These are phyloP conservation scores for Fragariocoptes setiger DNA, from an alignment of 1,140 invertebrate genomes.

Conservation along the genomic window DNA sequence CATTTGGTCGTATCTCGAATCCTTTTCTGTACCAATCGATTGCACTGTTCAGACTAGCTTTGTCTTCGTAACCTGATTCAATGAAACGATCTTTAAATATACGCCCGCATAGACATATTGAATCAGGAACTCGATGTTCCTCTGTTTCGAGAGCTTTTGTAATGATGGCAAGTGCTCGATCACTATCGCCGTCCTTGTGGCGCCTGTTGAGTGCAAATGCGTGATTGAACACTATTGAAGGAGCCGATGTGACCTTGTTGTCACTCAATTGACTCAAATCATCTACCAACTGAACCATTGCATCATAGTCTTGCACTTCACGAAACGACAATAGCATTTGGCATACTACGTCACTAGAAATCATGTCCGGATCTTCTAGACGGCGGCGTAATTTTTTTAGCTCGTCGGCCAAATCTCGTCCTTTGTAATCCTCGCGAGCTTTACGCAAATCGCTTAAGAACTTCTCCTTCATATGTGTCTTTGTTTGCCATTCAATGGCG, in stretches of 20 bases:
- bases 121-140: conserved; percentile 68
- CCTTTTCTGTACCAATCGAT: conserved; percentile 95
- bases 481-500: conserved; percentile 16
- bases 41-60: conserved; percentile 54
- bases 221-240: conserved; percentile 65
- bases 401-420: conserved; percentile 48
- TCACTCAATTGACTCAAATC: conserved; percentile 74
- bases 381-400: conserved; percentile 63
- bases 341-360: conserved; percentile 69
- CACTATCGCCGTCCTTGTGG: conserved; percentile 69
- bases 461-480: conserved; percentile 88
- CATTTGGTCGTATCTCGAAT: conserved; percentile 87
- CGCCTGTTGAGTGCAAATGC: conserved; percentile 85
- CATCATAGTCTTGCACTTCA: conserved; percentile 83
- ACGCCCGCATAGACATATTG: conserved; percentile 85
- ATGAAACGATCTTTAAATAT: conserved; percentile 99
- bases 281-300: conserved; percentile 85
- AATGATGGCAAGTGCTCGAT: conserved; percentile 67
- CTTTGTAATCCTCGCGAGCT: conserved; percentile 50
- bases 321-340: conserved; percentile 69
- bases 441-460: conserved; percentile 76
- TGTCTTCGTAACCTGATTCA: conserved; percentile 63
- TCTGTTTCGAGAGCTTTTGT: conserved; percentile 58
- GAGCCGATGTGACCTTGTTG: conserved; percentile 45
- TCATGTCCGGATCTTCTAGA: conserved; percentile 78